Percentiles rank a stretch among this genome's conserved stretches.
These are phyloP conservation scores for Chelonia mydas DNA, from an alignment of 2,797 vertebrate genomes.

Conservation along the genomic window DNA sequence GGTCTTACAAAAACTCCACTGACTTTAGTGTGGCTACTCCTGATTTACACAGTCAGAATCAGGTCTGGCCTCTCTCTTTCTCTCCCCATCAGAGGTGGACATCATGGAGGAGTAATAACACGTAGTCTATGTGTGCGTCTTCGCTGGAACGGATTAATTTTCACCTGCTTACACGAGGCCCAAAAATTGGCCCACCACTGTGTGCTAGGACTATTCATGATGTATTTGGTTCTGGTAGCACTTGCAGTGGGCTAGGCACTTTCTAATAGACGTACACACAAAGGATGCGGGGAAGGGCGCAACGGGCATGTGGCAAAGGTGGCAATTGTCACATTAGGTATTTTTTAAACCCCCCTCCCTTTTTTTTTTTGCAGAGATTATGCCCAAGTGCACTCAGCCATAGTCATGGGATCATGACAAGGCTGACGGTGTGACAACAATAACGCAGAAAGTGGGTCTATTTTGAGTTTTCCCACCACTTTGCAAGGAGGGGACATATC, in stretches of 20 bases:
- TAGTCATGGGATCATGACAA: not conserved
- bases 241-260: not conserved
- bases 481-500: too few species aligned
- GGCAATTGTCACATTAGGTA: not conserved
- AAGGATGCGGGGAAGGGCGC: not conserved
- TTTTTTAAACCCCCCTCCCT: not conserved
- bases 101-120: not conserved
- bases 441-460: not conserved
- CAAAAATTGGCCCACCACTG: too few species aligned
- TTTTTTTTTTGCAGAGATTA: not conserved
- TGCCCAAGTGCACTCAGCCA: too few species aligned
- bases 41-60: not conserved
- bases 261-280: not conserved
- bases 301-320: not conserved
- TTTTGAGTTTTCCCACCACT: not conserved
- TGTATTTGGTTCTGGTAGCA: not conserved
- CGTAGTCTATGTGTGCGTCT: not conserved
- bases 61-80: not conserved
- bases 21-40: not conserved
- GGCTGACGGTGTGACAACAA: not conserved
- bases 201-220: not conserved
- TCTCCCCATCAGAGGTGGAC: not conserved
- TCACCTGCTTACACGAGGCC: not conserved
- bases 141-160: not conserved
- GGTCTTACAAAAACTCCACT: not conserved